Conservation (phyloP, 2,113 vertebrate genomes). For the Hypomesus transpacificus region DNA sequence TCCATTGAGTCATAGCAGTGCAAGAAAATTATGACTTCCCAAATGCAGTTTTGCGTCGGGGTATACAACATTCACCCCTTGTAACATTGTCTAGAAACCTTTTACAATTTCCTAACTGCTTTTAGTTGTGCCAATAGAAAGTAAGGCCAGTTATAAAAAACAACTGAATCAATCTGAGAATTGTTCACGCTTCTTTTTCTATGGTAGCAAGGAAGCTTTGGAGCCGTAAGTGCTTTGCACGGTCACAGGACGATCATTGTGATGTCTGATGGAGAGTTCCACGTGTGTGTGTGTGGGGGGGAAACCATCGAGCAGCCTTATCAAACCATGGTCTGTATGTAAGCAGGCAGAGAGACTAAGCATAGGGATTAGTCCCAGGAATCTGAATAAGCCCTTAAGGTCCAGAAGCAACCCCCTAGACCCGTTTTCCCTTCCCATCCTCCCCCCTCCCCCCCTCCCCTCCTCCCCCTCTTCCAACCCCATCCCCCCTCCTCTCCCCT, state of each 20-base stretch:
- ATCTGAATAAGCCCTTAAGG: conserved; percentile 62
- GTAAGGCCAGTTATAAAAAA: no score
- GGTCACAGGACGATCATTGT: background rate
- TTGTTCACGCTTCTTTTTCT: no score
- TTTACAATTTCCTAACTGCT: no score
- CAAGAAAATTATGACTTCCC: no score
- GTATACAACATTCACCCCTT: no score
- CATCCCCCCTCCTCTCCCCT: background rate
- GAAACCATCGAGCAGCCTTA: conserved; percentile 51
- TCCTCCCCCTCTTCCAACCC: background rate
- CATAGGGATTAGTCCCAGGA: conserved; percentile 62
- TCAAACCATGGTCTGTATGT: conserved; percentile 39
- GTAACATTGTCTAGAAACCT: no score
- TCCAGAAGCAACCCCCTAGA: conserved; percentile 23
- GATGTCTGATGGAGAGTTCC: background rate
- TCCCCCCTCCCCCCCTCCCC: background rate
- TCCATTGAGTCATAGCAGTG: no score
- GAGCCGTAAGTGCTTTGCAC: no score
- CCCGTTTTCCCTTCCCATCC: background rate
- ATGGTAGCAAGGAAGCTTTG: no score
- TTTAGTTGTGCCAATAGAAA: no score
- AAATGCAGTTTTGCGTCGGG: no score
- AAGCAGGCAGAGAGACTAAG: conserved; percentile 19
- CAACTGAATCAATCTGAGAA: no score
- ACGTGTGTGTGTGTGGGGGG: background rate